These are phyloP conservation scores for Oryctes rhinoceros DNA, from an alignment of 1,140 invertebrate species.

Conservation along the genomic window DNA sequence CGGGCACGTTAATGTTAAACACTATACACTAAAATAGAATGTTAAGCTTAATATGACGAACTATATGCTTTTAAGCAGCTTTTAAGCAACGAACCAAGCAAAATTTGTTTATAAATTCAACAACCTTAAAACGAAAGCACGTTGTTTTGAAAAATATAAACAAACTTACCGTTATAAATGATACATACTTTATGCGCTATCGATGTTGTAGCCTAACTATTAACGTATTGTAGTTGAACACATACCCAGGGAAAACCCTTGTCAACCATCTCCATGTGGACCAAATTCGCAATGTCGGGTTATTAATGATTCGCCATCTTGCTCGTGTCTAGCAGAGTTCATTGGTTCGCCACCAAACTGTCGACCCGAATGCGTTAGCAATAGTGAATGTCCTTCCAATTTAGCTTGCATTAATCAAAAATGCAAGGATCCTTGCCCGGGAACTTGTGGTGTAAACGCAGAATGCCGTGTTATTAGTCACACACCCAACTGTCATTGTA, in stretches of 20 bases:
- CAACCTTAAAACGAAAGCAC: neutral
- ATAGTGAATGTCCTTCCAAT: slow-evolving; percentile 69
- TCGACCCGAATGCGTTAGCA: slow-evolving; percentile 72
- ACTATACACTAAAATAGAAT: too few relatives aligned
- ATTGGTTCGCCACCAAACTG: slow-evolving; percentile 72
- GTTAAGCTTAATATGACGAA: too few relatives aligned
- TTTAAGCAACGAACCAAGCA: too few relatives aligned
- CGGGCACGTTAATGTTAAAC: too few relatives aligned
- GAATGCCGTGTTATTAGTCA: slow-evolving; percentile 69
- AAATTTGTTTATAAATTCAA: neutral
- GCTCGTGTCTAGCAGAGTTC: slow-evolving; percentile 71
- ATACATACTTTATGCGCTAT: too few relatives aligned
- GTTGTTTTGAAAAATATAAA: too few relatives aligned
- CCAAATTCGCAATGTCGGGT: slow-evolving; percentile 73
- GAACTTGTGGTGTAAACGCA: slow-evolving; percentile 67
- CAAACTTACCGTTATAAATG: too few relatives aligned
- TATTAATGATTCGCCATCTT: slow-evolving; percentile 68
- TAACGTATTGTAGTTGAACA: slow-evolving; percentile 55
- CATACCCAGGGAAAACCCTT: slow-evolving; percentile 65
- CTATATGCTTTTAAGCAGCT: too few relatives aligned
- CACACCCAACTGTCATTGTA: slow-evolving; percentile 69
- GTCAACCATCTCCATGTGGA: slow-evolving; percentile 75
- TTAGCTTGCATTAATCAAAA: slow-evolving; percentile 74
- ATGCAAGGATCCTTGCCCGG: slow-evolving; percentile 73
- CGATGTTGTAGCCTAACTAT: neutral